These are phyloP conservation scores for Aricia artaxerxes DNA, from an alignment of 2,888 invertebrate genomes.

Conservation along the genomic window DNA sequence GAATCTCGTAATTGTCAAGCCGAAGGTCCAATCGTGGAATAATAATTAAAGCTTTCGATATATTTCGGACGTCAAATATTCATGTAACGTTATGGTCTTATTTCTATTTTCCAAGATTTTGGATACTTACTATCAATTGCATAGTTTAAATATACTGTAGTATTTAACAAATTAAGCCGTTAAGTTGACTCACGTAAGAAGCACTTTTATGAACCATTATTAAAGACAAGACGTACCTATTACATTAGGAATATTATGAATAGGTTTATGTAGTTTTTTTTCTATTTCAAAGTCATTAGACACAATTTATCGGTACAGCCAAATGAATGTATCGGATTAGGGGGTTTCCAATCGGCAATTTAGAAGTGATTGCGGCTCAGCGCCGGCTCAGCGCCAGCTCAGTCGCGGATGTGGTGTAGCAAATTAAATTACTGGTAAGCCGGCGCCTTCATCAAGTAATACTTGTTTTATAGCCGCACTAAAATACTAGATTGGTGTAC, in stretches of 20 bases:
- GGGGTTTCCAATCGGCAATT: conserved; percentile 9
- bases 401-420: conserved; percentile 23
- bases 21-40: not conserved
- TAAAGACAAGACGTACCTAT: too few relatives aligned
- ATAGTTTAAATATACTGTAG: too few relatives aligned
- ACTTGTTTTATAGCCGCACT: not conserved
- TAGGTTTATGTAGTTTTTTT: too few relatives aligned
- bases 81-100: not conserved
- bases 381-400: not conserved
- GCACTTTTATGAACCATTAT: too few relatives aligned
- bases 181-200: too few relatives aligned
- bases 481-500: not conserved
- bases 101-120: too few relatives aligned
- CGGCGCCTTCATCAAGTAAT: conserved; percentile 21
- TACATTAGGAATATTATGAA: too few relatives aligned
- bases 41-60: not conserved
- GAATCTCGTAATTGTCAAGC: not conserved
- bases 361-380: conserved; percentile 19
- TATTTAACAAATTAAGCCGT: too few relatives aligned
- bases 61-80: too few relatives aligned
- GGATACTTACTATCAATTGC: too few relatives aligned
- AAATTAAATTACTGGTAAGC: conserved; percentile 27
- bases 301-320: not conserved
- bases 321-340: conserved; percentile 1
- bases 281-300: not conserved